phyloP scores from a whole-genome alignment of 2,113 vertebrate genomes.

The Hepsetus odoe region DNA sequence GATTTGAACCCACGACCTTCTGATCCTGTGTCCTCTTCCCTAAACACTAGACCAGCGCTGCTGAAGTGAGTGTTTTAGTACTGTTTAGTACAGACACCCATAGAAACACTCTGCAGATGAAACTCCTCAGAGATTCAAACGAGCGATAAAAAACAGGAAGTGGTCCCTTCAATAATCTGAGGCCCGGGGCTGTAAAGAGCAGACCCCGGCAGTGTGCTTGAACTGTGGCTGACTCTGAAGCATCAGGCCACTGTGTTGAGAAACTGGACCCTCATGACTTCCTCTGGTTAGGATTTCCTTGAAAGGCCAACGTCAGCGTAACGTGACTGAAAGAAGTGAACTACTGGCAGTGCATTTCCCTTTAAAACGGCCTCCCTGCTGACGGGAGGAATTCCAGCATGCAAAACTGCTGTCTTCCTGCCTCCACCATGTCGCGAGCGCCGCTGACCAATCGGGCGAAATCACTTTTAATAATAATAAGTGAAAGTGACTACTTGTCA shows the following conservation, averaged over 20 bases:
- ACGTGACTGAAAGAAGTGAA: constrained; percentile 39
- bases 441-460: background rate
- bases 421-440: background rate
- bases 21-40: too few species aligned
- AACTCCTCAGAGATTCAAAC: too few species aligned
- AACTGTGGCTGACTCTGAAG: background rate
- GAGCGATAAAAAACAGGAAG: too few species aligned
- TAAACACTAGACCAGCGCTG: too few species aligned
- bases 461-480: too few species aligned
- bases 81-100: too few species aligned
- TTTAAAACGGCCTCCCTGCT: constrained; percentile 33
- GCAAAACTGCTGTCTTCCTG: constrained; percentile 31
- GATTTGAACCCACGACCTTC: too few species aligned
- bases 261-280: constrained; percentile 28
- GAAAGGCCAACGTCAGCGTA: constrained; percentile 42
- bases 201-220: background rate
- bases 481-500: too few species aligned
- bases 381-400: constrained; percentile 28
- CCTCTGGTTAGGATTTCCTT: constrained; percentile 15
- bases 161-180: background rate
- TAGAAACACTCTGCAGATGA: too few species aligned
- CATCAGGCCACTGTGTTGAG: constrained; percentile 10
- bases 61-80: too few species aligned
- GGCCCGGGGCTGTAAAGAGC: background rate
- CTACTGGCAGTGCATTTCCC: constrained; percentile 36